These are phyloP conservation scores for Holothuria leucospilota DNA, from an alignment of 53 echinoderm and acorn worm species.

Conservation along the genomic window DNA sequence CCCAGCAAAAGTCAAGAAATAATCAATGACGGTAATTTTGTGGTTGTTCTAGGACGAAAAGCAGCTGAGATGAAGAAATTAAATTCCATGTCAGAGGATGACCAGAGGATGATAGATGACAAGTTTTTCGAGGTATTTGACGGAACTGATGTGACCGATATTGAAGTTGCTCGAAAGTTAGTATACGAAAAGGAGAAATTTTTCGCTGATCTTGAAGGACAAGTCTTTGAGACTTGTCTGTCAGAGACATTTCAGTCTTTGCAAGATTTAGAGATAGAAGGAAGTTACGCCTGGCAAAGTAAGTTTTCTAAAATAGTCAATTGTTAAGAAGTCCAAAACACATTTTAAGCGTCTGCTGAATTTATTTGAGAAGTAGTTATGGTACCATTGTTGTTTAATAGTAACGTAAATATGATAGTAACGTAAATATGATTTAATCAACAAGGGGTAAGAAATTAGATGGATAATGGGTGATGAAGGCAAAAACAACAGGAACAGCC, in stretches of 20 bases:
- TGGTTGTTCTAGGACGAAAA: neutral
- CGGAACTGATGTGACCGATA: neutral
- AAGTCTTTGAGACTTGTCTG: neutral
- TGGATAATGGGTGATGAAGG: too few relatives aligned
- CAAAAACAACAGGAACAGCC: too few relatives aligned
- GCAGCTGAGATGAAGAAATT: neutral
- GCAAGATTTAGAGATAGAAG: neutral
- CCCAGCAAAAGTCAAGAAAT: neutral
- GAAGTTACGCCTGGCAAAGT: conserved; percentile 18
- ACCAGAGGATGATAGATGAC: neutral
- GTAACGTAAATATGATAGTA: too few relatives aligned
- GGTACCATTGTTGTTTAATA: too few relatives aligned
- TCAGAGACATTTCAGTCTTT: neutral
- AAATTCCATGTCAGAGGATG: neutral
- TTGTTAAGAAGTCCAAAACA: neutral
- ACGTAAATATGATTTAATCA: too few relatives aligned
- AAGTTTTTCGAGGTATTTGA: neutral
- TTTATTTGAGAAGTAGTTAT: too few relatives aligned
- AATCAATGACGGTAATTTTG: conserved; percentile 18
- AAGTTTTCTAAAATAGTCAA: neutral
- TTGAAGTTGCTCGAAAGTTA: neutral
- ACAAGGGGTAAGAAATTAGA: too few relatives aligned
- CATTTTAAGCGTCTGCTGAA: too few relatives aligned
- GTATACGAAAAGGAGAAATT: neutral
- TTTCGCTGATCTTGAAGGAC: neutral